phyloP scores from a whole-genome alignment of 2,888 invertebrate species.

The Tinea semifulvella region DNA sequence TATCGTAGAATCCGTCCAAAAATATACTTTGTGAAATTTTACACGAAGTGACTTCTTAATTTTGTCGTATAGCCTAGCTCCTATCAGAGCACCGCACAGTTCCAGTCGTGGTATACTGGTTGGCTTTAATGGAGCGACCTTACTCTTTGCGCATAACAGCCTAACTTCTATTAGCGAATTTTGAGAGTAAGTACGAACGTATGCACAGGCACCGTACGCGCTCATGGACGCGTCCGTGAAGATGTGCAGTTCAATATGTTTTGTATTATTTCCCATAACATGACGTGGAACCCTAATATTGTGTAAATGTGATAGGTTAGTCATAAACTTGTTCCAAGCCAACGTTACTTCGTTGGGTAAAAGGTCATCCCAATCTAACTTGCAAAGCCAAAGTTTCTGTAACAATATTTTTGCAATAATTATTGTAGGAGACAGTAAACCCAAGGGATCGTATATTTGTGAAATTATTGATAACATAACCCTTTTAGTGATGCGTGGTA shows the following conservation, averaged over 20 bases:
- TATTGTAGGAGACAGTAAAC: conserved; percentile 20
- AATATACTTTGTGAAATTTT: conserved; percentile 18
- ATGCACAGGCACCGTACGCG: conserved; percentile 23
- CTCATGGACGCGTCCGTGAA: conserved; percentile 22
- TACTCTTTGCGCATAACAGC: conserved; percentile 23
- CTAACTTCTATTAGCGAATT: conserved; percentile 15
- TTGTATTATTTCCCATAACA: conserved; percentile 13
- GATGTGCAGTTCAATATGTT: conserved; percentile 19
- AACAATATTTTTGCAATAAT: conserved; percentile 23
- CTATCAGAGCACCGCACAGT: conserved; percentile 23
- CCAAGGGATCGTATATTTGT: conserved; percentile 23
- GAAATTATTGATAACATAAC: conserved; percentile 21
- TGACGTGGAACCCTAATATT: conserved; percentile 18
- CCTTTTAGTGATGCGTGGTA: conserved; percentile 21
- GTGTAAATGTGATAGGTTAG: conserved; percentile 14
- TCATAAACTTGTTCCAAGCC: conserved; percentile 17
- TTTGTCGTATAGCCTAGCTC: conserved; percentile 20
- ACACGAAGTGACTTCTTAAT: conserved; percentile 17
- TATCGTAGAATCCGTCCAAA: conserved; percentile 25
- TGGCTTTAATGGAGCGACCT: conserved; percentile 23
- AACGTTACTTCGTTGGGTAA: conserved; percentile 18
- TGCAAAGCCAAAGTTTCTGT: conserved; percentile 22
- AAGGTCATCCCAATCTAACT: conserved; percentile 23
- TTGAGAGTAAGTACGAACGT: conserved; percentile 17
- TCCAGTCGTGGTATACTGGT: conserved; percentile 24